Evolutionary conservation across 2,888 invertebrate genomes (phyloP), one percentile per base, ranked within the genome.

Genomic region (Odontothrips loti): DNA sequence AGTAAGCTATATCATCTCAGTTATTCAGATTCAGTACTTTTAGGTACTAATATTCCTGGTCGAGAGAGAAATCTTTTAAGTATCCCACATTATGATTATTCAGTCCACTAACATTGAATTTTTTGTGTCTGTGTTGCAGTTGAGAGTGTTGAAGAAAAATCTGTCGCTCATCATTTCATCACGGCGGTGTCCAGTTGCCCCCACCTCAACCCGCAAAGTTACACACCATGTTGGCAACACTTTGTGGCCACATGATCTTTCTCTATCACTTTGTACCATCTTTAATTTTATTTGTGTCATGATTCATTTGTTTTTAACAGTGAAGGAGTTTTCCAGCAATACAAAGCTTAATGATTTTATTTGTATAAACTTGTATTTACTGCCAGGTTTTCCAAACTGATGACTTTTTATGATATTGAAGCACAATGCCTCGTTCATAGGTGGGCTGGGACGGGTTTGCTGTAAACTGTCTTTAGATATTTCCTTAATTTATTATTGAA

Each of bases 1-100:
- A 96, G 94, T 96, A 92, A 94, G 92, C 86, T 11, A 6, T 58
- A 8, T 58, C 6, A 15, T 58, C 58, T 6, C 2, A 43, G 2
- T 43, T 43, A 6, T 43, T 43, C 34, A 4, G 6, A 43, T 43
- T 43, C 34, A 43, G 34, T 43, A 43, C 34, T 43, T 79, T 43
- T 9, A 79, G 23, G 23, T 27, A 23, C 68, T 79, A 43, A 17
- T 78, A 4, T 78, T 79, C 34, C 34, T 43, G 34, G 34, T n/a
- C 78, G 10, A 78, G 78, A 15, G 15, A 78, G 23, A 63, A 63
- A n/a, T 63, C n/a, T 17, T 20, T 58, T 10, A 17, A n/a, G 9
- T 2, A 68, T n/a, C 23, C 23, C 11, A n/a, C n/a, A 6, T 68
- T 68, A 68, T 68, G 23, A 9, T n/a, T 68, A n/a, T 6, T 58